Evolutionary conservation across 2,888 invertebrate species (phyloP).

Genomic region (Acleris emargana): DNA sequence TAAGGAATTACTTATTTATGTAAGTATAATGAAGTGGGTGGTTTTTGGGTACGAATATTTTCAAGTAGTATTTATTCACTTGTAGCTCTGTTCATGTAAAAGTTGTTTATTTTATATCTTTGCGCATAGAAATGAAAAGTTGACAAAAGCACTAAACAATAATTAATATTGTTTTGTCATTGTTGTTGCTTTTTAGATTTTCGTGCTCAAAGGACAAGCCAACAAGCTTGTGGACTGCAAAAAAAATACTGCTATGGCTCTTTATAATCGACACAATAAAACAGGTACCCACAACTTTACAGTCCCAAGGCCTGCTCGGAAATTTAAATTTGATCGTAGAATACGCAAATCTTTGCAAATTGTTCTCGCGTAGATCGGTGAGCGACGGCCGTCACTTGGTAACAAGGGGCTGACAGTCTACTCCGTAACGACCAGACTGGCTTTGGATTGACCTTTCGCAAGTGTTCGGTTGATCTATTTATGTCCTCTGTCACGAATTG

Average conservation of each 20-base stretch:
- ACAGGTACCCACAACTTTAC: conserved; percentile 31
- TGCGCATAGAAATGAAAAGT: no score
- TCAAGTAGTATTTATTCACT: no score
- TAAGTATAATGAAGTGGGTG: no score
- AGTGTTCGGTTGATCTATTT: conserved; percentile 22
- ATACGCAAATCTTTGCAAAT: conserved; percentile 61
- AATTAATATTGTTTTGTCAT: no score
- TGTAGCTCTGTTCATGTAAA: no score
- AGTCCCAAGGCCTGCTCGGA: conserved; percentile 45
- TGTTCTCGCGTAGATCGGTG: conserved; percentile 54
- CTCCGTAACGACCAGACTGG: conserved; percentile 25
- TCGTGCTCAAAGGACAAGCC: background rate
- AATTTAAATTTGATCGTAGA: conserved; percentile 54
- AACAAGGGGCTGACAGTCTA: conserved; percentile 49
- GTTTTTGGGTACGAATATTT: no score
- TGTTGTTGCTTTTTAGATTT: background rate
- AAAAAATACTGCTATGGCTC: background rate
- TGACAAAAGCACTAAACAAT: no score
- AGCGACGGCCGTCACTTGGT: conserved; percentile 50
- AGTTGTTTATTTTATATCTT: no score
- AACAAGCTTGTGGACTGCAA: background rate
- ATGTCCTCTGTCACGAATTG: conserved; percentile 16
- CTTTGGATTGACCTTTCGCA: conserved; percentile 34
- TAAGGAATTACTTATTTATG: no score
- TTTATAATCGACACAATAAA: conserved; percentile 19